Base-by-base conservation (phyloP, 2,113 vertebrate genomes). In the Dasypus novemcinctus region DNA sequence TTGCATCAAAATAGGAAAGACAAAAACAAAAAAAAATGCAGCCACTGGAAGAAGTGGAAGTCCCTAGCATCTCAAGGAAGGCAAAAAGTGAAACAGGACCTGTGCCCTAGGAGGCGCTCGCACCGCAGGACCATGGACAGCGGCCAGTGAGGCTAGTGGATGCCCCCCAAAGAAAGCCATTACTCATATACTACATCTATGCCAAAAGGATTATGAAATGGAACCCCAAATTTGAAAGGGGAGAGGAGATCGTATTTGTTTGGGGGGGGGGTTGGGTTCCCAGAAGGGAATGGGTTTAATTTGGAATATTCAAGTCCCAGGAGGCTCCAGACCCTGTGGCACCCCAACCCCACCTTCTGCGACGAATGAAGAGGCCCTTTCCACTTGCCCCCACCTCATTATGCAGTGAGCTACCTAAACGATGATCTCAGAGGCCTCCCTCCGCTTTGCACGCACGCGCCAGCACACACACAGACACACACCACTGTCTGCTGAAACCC, bases 351-450 rank as follows among this genome's bases (percentile, higher is more conserved):
- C 80, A 36, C 54, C 46, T 75, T 78, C 33, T 69, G 68, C 79
- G 43, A 87, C 82, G 33, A 88, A 14, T 8, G 21, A 20, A 78
- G 78, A 88, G 76, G 46, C 52, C 63, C 63, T 94, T 71, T 71
- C 14, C 78, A 7, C 13, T 59, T 80, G 83, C 83, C 71, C 61
- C 43, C 43, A 69, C 95, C 84, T 96, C 93, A 92, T 97, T 97
- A 94, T 91, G 97, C 87, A 87, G 96, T 20, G 12, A 94, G 94
- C 18, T 15, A 69, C 43, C 36, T 66, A 98, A 97, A 96, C 94
- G 43, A 97, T 98, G 98, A 98, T 98, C 98, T 98, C 98, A 98
- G 98, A 97, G 31, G 63, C 94, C 96, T 93, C 95, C 96, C 88
- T 90, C 85, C n/a, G 95, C 97, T 94, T 52, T 93, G 95, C 7